Conservation (phyloP, 2,113 vertebrate species). For the Megalops atlanticus region DNA sequence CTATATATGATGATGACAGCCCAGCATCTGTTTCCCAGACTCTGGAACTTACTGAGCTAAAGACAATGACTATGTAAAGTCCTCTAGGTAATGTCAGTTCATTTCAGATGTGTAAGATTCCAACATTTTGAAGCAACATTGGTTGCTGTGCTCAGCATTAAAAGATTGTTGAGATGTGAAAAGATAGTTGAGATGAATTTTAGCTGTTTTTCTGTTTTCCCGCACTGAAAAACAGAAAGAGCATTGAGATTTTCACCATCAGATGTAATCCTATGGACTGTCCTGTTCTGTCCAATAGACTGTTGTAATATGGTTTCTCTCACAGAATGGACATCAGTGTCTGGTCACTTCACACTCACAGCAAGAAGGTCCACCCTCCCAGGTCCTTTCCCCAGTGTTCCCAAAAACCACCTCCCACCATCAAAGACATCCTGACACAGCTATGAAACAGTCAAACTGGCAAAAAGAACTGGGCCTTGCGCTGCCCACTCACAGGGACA, state of each 20-base stretch:
- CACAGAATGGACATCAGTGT: not conserved
- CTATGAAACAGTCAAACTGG: too few species aligned
- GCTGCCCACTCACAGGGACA: too few species aligned
- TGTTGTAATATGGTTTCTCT: not conserved
- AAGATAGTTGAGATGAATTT: too few species aligned
- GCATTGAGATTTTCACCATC: too few species aligned
- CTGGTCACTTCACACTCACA: not conserved
- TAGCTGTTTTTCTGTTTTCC: too few species aligned
- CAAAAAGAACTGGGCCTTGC: too few species aligned
- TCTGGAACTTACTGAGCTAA: slow-evolving; percentile 1
- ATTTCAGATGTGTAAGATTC: not conserved
- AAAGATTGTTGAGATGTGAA: too few species aligned
- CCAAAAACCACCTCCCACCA: not conserved
- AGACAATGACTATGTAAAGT: not conserved
- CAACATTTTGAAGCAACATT: not conserved
- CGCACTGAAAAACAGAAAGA: not conserved
- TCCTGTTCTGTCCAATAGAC: not conserved
- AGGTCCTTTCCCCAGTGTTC: not conserved
- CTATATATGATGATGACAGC: slow-evolving; percentile 11
- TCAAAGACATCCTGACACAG: not conserved
- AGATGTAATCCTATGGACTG: not conserved
- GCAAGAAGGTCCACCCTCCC: too few species aligned
- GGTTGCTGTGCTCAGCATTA: not conserved
- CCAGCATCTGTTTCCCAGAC: slow-evolving; percentile 4
- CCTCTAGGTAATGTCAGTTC: not conserved